A percentile compares a stretch with the other conserved stretches of the same genome.
Evolutionary conservation across 1,140 invertebrate genomes (phyloP).

Genomic region (Heliconius himera): DNA sequence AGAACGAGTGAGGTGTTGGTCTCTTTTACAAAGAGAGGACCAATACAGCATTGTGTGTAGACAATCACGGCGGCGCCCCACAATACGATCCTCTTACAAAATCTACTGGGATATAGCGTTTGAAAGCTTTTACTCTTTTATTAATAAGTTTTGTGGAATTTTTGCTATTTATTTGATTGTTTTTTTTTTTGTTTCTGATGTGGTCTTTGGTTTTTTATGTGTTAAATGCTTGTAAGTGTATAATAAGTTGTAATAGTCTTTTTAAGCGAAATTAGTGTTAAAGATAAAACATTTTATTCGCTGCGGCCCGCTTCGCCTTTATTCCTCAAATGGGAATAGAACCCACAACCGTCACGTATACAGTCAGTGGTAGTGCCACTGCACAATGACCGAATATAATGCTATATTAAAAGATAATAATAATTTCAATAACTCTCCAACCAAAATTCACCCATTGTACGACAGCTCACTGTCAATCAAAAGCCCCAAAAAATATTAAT

Average conservation of each 20-base stretch:
- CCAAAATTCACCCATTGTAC: neutral
- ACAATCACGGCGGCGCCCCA: slow-evolving; percentile 15
- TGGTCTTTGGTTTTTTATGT: neutral
- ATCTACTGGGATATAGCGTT: slow-evolving; percentile 23
- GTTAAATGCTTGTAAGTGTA: neutral
- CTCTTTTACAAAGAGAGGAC: neutral
- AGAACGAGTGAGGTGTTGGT: neutral
- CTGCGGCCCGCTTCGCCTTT: too few species aligned
- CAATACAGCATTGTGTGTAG: slow-evolving; percentile 4
- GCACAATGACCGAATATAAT: too few species aligned
- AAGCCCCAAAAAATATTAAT: neutral
- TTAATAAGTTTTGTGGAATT: neutral
- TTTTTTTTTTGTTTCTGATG: neutral
- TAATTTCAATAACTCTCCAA: neutral
- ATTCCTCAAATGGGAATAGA: too few species aligned
- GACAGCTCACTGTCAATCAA: neutral
- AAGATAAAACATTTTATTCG: too few species aligned
- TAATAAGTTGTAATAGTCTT: too few species aligned
- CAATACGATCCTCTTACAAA: neutral
- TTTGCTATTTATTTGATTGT: neutral
- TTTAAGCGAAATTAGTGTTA: too few species aligned
- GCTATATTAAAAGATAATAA: too few species aligned
- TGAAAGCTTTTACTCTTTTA: slow-evolving; percentile 1
- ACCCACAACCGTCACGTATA: too few species aligned
- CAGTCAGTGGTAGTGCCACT: too few species aligned